These are phyloP conservation scores for Cygnus olor DNA, from an alignment of 2,797 vertebrate species.

Conservation along the genomic window DNA sequence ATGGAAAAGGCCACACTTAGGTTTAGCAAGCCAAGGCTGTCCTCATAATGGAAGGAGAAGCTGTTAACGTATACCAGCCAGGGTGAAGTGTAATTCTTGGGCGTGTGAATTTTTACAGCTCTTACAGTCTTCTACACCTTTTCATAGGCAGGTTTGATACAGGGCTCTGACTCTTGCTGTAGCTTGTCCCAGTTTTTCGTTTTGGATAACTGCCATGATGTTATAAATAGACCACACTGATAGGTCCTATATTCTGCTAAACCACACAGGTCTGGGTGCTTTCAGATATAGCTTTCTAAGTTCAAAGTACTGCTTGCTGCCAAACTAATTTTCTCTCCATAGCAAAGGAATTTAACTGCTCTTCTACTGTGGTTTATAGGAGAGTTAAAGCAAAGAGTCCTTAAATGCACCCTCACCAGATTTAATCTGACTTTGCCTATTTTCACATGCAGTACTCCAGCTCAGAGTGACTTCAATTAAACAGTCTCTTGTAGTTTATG, in stretches of 20 bases:
- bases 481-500: neutral
- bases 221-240: slow-evolving; percentile 33
- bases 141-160: neutral
- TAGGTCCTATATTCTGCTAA: neutral
- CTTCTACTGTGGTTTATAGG: neutral
- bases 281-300: neutral
- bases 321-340: slow-evolving; percentile 2
- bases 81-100: neutral
- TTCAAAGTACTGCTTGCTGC: slow-evolving; percentile 29
- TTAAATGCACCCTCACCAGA: slow-evolving; percentile 33
- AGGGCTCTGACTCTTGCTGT: neutral
- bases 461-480: neutral
- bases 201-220: slow-evolving; percentile 1
- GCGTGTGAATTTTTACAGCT: neutral
- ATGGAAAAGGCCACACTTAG: neutral
- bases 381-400: slow-evolving; percentile 14
- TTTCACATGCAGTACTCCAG: neutral
- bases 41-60: neutral
- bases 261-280: slow-evolving; percentile 3
- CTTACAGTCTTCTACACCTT: neutral
- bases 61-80: neutral
- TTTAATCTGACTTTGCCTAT: neutral
- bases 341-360: neutral
- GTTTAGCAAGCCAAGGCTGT: neutral
- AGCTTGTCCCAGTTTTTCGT: slow-evolving; percentile 22